phyloP scores from a whole-genome alignment of 2,797 vertebrate species.

The Pangasius macronema region DNA sequence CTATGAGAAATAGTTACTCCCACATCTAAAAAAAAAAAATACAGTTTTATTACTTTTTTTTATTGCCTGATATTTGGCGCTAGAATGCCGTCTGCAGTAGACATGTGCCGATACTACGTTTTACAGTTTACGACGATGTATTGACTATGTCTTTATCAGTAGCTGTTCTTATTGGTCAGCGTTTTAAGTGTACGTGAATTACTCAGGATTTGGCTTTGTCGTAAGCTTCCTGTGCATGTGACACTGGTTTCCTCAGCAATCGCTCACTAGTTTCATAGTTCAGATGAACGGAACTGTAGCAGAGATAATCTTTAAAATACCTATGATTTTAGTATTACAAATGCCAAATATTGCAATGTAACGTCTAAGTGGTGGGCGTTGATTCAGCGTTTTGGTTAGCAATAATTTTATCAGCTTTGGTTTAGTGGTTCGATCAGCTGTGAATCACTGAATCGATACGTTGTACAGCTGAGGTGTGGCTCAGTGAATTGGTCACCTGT shows the following conservation, averaged over 20 bases:
- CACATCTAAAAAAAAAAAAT: not conserved
- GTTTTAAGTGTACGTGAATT: not conserved
- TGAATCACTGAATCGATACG: not conserved
- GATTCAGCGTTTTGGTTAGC: not conserved
- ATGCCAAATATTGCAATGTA: not conserved
- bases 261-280: not conserved
- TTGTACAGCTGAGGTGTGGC: not conserved
- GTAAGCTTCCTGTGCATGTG: not conserved
- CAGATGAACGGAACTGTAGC: not conserved
- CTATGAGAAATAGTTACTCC: not conserved
- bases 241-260: not conserved
- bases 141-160: not conserved
- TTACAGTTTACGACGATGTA: too few species aligned
- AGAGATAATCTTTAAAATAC: not conserved
- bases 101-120: not conserved
- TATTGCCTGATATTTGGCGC: not conserved
- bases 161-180: not conserved
- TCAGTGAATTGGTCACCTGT: not conserved
- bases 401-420: not conserved
- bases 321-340: not conserved
- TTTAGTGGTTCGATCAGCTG: not conserved
- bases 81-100: not conserved
- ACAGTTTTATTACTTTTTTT: not conserved
- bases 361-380: not conserved
- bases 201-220: slow-evolving; percentile 14